A percentile compares a stretch with the other conserved stretches of the same genome.
Conservation (phyloP, 2,888 invertebrate species). For the Criorhina ranunculi region DNA sequence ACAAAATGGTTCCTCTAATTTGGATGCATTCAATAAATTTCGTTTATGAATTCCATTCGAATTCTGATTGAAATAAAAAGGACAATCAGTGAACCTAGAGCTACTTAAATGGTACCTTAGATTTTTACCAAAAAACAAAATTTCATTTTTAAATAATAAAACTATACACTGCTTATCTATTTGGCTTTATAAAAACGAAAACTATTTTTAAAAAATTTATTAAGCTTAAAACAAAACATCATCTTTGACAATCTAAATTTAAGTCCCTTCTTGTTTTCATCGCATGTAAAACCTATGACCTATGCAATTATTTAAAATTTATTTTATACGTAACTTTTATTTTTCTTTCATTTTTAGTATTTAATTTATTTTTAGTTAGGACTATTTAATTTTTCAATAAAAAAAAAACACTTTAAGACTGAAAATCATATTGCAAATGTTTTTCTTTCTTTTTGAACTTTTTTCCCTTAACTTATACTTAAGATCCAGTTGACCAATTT, state of each 20-base stretch:
- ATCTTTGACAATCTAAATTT: constrained; percentile 23
- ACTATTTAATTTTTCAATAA: constrained; percentile 55
- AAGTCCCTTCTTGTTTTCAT: constrained; percentile 9
- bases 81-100: constrained; percentile 60
- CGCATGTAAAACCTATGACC: constrained; percentile 52
- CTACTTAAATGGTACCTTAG: constrained; percentile 72
- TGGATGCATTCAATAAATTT: constrained; percentile 64
- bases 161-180: constrained; percentile 10
- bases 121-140: constrained; percentile 53
- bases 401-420: constrained; percentile 68
- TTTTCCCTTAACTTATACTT: not conserved
- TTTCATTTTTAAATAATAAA: constrained; percentile 13
- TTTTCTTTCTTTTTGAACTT: constrained; percentile 15
- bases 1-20: constrained; percentile 77
- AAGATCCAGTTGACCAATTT: constrained; percentile 2
- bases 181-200: constrained; percentile 34
- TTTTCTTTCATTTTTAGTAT: constrained; percentile 47
- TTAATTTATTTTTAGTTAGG: constrained; percentile 74
- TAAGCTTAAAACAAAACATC: constrained; percentile 9
- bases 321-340: constrained; percentile 35
- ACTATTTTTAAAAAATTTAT: not conserved
- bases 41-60: constrained; percentile 62
- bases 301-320: constrained; percentile 29
- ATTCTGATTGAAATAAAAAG: constrained; percentile 43
- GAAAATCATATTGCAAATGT: constrained; percentile 33